Evolutionary conservation across 2,113 vertebrate genomes (phyloP), one percentile per base, ranked within the genome.

Genomic region (Numenius arquata): DNA sequence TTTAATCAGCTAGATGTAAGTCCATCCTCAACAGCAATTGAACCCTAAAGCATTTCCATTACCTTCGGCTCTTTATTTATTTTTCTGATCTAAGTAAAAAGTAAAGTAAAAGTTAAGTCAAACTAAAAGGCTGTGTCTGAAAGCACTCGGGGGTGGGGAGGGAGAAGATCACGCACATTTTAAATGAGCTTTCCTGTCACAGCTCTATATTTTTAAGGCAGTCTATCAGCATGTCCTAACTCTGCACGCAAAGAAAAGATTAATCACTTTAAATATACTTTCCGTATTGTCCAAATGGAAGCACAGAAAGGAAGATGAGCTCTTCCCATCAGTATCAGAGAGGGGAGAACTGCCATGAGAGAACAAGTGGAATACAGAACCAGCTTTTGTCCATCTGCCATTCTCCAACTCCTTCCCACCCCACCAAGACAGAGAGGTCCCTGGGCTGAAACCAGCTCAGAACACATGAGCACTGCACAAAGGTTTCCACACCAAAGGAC

Each of bases 141-240:
- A 90, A 77, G 65, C 38, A 63, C 34, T 25, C 0, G 0, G 16
- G 0, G 22, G 29, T 1, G 8, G 34, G 7, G 61, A 25, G 17
- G 23, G 9, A 48, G 38, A 30, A 52, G 20, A 50, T 17, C 8
- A 15, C 5, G 7, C 20, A 59, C 19, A 27, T 43, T 81, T 81
- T 34, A 56, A 68, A 63, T 34, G 29, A 85, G 27, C 14, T 74
- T 70, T 88, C 80, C 41, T 58, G 34, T 40, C 73, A 50, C 0
- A 25, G 25, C 48, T 50, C 15, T 32, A 1, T 5, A 17, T 65
- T 76, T 34, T 81, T 80, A 81, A 77, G 40, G 50, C 32, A 53
- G 19, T 56, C n/a, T 55, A 18, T 20, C 16, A 34, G 13, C 12
- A 40, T 19, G 8, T 25, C 30, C 5, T 36, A 62, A 53, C n/a